phyloP scores from a whole-genome alignment of 2,113 vertebrate genomes.

The Dissostichus mawsoni region DNA sequence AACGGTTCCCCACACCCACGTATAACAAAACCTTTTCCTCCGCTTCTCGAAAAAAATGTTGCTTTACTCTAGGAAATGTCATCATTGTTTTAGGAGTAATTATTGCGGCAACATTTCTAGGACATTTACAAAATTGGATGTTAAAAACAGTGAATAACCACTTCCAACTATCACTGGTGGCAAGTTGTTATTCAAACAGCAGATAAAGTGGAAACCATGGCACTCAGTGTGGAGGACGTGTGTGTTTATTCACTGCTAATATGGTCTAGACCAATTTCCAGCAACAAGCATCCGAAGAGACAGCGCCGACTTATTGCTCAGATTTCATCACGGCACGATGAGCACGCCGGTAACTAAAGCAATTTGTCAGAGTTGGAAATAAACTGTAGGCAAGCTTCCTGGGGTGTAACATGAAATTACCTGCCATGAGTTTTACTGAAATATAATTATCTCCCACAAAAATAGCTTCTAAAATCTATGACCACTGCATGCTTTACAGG shows the following conservation, averaged over 20 bases:
- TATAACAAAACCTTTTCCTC: too few species aligned
- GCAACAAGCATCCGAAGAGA: constrained; percentile 14
- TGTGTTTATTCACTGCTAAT: not conserved
- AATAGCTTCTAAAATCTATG: not conserved
- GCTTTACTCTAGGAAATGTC: too few species aligned
- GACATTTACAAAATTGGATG: not conserved
- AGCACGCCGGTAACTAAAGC: constrained; percentile 40
- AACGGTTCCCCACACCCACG: too few species aligned
- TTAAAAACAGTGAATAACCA: not conserved
- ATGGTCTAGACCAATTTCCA: constrained; percentile 13
- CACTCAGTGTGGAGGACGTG: not conserved
- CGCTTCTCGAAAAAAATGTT: too few species aligned
- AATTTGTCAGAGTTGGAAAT: constrained; percentile 44
- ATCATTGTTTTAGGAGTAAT: too few species aligned
- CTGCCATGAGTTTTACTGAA: constrained; percentile 7
- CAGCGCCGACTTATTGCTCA: constrained; percentile 19
- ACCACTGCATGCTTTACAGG: not conserved
- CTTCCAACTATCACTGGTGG: not conserved
- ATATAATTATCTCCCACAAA: constrained; percentile 30
- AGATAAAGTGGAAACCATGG: not conserved
- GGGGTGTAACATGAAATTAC: constrained; percentile 50
- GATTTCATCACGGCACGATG: constrained; percentile 41
- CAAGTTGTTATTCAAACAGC: constrained; percentile 1
- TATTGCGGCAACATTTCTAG: not conserved
- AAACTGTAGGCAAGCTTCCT: constrained; percentile 18